phyloP scores from a whole-genome alignment of 1,140 invertebrate species.

The Drosophila orena region DNA sequence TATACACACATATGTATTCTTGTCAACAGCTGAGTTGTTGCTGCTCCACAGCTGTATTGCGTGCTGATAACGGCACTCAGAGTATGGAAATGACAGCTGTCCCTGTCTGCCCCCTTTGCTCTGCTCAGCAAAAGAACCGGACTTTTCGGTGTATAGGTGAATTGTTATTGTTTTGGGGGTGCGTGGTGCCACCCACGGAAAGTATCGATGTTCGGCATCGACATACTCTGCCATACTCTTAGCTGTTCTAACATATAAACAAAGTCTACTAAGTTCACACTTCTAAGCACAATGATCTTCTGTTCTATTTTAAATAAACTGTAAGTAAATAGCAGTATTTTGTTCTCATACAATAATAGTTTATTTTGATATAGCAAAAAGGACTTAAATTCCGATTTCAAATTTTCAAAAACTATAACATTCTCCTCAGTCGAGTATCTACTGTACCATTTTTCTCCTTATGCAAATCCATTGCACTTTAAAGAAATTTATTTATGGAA shows the following conservation, averaged over 20 bases:
- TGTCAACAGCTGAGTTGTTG: slow-evolving; percentile 30
- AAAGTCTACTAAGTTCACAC: too few species aligned
- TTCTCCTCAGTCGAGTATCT: too few species aligned
- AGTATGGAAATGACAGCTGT: slow-evolving; percentile 26
- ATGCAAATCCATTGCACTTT: too few species aligned
- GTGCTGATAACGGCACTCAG: slow-evolving; percentile 25
- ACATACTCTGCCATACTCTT: neutral
- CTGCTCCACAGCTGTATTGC: slow-evolving; percentile 33
- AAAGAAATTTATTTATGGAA: neutral
- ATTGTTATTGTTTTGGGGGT: slow-evolving; percentile 16
- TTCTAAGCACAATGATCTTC: too few species aligned
- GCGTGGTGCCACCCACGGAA: neutral
- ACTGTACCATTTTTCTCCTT: too few species aligned
- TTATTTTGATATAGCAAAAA: too few species aligned
- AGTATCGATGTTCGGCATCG: too few species aligned
- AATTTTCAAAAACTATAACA: too few species aligned
- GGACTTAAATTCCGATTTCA: too few species aligned
- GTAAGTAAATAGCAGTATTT: too few species aligned
- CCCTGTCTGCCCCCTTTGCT: neutral
- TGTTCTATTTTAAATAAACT: too few species aligned
- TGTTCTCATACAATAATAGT: neutral
- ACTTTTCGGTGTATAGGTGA: neutral
- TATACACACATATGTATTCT: neutral
- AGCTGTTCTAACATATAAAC: too few species aligned
- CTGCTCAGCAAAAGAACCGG: neutral